These are phyloP conservation scores for Serinus canaria DNA, from an alignment of 2,113 vertebrate species.

Conservation along the genomic window DNA sequence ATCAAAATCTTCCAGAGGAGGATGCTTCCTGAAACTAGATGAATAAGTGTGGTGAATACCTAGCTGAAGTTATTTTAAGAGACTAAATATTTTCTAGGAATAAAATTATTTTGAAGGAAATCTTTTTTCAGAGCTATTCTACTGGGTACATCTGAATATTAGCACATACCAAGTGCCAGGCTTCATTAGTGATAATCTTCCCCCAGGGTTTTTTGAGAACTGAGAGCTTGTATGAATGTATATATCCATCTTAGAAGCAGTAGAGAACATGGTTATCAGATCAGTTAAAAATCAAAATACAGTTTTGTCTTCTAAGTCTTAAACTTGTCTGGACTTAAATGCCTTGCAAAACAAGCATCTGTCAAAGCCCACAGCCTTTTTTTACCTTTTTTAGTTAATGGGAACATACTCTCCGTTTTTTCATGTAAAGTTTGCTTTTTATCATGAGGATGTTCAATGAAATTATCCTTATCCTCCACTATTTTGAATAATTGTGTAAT, in stretches of 20 bases:
- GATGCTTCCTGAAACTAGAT: neutral
- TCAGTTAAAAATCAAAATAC: neutral
- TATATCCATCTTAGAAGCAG: neutral
- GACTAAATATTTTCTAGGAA: neutral
- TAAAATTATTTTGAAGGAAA: neutral
- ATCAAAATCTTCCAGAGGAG: neutral
- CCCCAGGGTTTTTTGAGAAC: neutral
- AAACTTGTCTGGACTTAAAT: neutral
- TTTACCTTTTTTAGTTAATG: neutral
- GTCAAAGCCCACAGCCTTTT: neutral
- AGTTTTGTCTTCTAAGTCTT: neutral
- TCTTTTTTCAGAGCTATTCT: neutral
- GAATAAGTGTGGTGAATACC: neutral
- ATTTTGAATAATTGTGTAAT: neutral
- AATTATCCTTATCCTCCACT: neutral
- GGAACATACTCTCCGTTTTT: neutral
- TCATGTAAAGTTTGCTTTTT: neutral
- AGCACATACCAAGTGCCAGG: neutral
- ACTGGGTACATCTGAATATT: neutral
- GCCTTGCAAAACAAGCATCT: neutral
- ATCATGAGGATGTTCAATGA: neutral
- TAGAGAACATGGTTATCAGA: neutral
- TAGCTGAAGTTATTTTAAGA: neutral
- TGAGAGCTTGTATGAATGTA: neutral
- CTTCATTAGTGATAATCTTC: neutral